These are phyloP conservation scores for Erebia aethiops DNA, from an alignment of 2,888 invertebrate species.

Conservation along the genomic window DNA sequence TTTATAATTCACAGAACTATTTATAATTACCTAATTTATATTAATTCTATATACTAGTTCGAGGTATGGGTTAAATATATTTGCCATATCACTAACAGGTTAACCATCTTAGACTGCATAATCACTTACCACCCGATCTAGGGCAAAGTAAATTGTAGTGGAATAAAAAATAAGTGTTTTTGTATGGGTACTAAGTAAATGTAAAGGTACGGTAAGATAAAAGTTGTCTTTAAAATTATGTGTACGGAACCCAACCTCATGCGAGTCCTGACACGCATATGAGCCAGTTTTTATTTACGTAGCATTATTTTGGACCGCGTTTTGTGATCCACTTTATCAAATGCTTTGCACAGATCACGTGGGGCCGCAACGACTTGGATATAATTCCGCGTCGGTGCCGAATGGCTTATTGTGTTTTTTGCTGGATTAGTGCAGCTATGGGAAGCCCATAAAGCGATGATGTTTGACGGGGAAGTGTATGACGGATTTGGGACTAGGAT, in stretches of 20 bases:
- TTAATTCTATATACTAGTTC: too few species aligned
- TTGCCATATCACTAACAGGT: too few species aligned
- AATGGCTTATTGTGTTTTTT: conserved; percentile 79
- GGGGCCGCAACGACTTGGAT: conserved; percentile 75
- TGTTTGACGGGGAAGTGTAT: conserved; percentile 17
- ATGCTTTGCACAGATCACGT: conserved; percentile 74
- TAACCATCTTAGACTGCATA: too few species aligned
- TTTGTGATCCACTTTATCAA: conserved; percentile 82
- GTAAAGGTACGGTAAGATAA: not conserved
- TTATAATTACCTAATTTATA: too few species aligned
- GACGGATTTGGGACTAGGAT: conserved; percentile 2
- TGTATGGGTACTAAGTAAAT: too few species aligned
- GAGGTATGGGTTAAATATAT: too few species aligned
- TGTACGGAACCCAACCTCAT: not conserved
- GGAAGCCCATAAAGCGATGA: conserved; percentile 61
- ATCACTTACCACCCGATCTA: too few species aligned
- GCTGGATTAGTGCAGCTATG: conserved; percentile 69
- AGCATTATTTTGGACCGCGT: conserved; percentile 62
- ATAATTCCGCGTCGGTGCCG: conserved; percentile 68
- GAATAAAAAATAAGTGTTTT: too few species aligned
- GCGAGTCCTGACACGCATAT: conserved; percentile 47
- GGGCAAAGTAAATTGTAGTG: too few species aligned
- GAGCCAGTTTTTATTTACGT: conserved; percentile 77
- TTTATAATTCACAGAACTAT: too few species aligned
- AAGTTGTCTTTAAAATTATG: not conserved